Base-by-base conservation (phyloP, 1,140 invertebrate species). In the Drosophila nikananu region DNA sequence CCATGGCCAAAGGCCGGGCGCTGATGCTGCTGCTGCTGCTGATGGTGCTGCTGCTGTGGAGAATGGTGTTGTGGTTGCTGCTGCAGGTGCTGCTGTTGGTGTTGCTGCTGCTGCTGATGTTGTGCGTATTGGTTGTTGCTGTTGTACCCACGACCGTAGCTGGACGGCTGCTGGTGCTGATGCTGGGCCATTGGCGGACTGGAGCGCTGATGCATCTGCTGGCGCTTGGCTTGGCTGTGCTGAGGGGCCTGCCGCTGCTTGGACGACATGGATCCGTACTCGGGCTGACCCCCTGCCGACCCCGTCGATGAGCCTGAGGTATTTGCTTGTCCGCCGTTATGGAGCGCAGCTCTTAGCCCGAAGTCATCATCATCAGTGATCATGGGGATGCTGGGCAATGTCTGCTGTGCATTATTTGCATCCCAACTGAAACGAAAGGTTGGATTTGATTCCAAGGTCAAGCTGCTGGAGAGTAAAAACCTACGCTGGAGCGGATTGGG, bases 381-480 rank as follows among this genome's bases (percentile, higher is more conserved):
- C 95, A 97, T 95, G 9, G 96, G 96, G 57, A 97, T 94, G 83
- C 96, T 97, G 60, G 96, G 96, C 51, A 96, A 93, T 5, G 95
- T 95, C 93, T 95, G 94, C 93, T 95, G 93, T 57, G 94, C 92
- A 91, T 95, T 93, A 76, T 94, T 93, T 65, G 91, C 93, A 81
- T 95, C 93, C 94, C 94, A 95, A 77, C 95, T 96, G 79, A 35
- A 92, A 86, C 55, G 67, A 42, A 23, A 23, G n/a, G 15, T 10
- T 8, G 2, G 44, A n/a, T 57, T 39, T 51, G 42, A 19, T 8
- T 39, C 35, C 12, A n/a, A 5, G 5, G 8, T 13, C 19, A 25
- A 23, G 19, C n/a, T 46, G 17, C 2, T 1, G 4, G 8, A 49
- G 5, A 23, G 0, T 1, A 15, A 12, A 37, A 42, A 70, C 91